Base-by-base conservation (phyloP, 92 coral and sea anemone genomes). In the Pocillopora meandrina region DNA sequence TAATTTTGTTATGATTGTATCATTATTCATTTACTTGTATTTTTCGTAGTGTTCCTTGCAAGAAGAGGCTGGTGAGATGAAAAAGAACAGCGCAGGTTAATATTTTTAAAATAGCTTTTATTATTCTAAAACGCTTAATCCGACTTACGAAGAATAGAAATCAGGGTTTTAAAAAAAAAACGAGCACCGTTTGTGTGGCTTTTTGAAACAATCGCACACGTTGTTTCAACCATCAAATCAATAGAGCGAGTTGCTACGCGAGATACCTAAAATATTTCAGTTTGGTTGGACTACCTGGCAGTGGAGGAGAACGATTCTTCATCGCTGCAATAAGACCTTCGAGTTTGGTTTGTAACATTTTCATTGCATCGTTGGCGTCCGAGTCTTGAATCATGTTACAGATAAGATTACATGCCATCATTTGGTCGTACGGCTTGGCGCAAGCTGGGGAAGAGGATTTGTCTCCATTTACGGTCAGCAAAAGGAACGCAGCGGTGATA, bases 381-480 rank as follows among this genome's bases (percentile, higher is more conserved):
- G 77, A 73, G 21, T 73, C 77, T 19, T 52, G 63, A 4, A 73
- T 55, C 10, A 73, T n/a, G 77, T 52, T 55, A 73, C 77, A 73
- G 6, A 73, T 73, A 60, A 73, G 36, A 19, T 73, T 73, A 23
- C 77, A 73, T 1, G 33, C 77, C 62, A 12, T 73, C 63, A 52
- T 52, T 61, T 55, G 49, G 77, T 73, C 77, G 62, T 73, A 73
- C 5, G 77, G 63, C 4, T 73, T 73, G 77, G 77, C 26, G 62
- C 63, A 73, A 21, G 65, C 12, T 57, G 35, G 6, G 1, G 31
- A 26, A 0, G 78, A 26, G 12, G 78, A 75, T 75, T 58, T 58
- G 19, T 21, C 78, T 20, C 52, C 78, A 56, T 74, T 75, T 5
- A 57, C 52, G 42, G 65, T 58, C 65, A 57, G 5, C 15, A 75